These are phyloP conservation scores for Syrista parreyssii DNA, from an alignment of 2,888 invertebrate species.

Conservation along the genomic window DNA sequence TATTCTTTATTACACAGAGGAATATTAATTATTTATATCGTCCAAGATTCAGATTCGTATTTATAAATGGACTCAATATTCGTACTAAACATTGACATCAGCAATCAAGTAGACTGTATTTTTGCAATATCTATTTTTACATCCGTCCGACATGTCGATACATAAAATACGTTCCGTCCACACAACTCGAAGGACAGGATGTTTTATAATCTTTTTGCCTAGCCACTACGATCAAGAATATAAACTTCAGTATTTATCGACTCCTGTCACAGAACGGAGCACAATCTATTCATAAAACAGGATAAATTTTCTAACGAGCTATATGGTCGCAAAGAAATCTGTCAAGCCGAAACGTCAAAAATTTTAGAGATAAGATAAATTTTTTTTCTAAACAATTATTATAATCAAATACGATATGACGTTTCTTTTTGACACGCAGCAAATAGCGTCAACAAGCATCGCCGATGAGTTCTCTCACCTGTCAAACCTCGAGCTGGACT, in stretches of 20 bases:
- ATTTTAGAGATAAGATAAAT: not conserved
- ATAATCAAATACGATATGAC: constrained; percentile 12
- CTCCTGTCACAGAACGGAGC: not conserved
- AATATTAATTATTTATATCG: not conserved
- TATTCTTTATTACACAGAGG: not conserved
- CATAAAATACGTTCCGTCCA: not conserved
- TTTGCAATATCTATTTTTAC: not conserved
- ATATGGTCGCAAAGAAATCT: not conserved
- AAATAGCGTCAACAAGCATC: constrained; percentile 12
- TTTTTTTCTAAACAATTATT: not conserved
- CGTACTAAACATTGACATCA: not conserved
- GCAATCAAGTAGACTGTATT: constrained; percentile 3
- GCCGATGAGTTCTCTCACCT: constrained; percentile 47
- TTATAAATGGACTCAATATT: not conserved
- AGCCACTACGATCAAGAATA: not conserved
- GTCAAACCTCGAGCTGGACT: constrained; percentile 63
- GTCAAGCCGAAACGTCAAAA: not conserved
- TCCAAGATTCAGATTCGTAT: not conserved
- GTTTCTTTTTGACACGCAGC: constrained; percentile 29
- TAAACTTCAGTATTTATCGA: not conserved
- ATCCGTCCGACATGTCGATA: not conserved
- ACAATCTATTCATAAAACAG: not conserved
- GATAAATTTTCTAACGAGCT: not conserved
- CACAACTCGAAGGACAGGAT: not conserved
- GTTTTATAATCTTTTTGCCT: not conserved